Evolutionary conservation across 2,888 invertebrate species (phyloP).

Genomic region (Autographa gamma): DNA sequence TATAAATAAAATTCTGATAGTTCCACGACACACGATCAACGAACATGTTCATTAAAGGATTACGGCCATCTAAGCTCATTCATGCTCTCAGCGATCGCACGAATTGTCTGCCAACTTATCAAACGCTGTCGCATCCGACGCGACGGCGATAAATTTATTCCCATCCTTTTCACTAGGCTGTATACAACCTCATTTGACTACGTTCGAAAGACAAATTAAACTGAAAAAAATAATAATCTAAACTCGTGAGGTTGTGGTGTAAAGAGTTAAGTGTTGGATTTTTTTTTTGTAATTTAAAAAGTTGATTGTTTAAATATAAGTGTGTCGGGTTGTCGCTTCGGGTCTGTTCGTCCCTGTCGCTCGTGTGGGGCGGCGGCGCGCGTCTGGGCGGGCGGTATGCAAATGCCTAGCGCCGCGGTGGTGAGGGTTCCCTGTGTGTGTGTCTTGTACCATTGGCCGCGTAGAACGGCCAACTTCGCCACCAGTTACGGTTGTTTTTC

Average conservation of each 20-base stretch:
- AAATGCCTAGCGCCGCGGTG: constrained; percentile 85
- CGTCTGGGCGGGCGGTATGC: constrained; percentile 89
- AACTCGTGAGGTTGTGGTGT: constrained; percentile 10
- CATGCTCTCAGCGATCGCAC: constrained; percentile 75
- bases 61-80: constrained; percentile 79
- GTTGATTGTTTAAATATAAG: constrained; percentile 51
- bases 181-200: constrained; percentile 73
- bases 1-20: constrained; percentile 26
- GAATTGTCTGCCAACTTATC: constrained; percentile 80
- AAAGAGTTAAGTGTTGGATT: constrained; percentile 26
- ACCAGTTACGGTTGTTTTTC: constrained; percentile 90
- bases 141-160: constrained; percentile 87
- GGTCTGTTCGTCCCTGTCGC: constrained; percentile 82
- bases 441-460: constrained; percentile 87
- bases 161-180: constrained; percentile 82
- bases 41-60: constrained; percentile 77
- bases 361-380: constrained; percentile 87
- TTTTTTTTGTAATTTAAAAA: constrained; percentile 35
- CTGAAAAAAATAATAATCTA: constrained; percentile 25
- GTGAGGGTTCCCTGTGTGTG: constrained; percentile 84
- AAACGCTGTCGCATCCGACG: constrained; percentile 73
- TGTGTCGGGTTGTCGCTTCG: constrained; percentile 70
- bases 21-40: constrained; percentile 64
- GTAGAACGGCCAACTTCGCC: constrained; percentile 89
- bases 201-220: constrained; percentile 18